A percentile compares a stretch with the other conserved stretches of the same genome.
phyloP scores from a whole-genome alignment of 2,797 vertebrate genomes.

The Chaetophractus vellerosus region DNA sequence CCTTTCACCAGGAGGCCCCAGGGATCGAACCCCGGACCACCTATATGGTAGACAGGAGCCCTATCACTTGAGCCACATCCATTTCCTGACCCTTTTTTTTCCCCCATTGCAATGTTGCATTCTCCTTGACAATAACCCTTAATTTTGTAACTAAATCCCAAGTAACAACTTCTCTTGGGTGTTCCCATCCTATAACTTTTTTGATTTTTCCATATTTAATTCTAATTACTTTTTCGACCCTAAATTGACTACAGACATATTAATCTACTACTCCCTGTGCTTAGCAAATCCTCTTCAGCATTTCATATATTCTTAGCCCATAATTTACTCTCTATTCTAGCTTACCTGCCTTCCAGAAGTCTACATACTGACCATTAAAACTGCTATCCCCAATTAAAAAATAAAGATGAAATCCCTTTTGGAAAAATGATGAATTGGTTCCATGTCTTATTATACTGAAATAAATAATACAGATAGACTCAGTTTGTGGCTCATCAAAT shows the following conservation, averaged over 20 bases:
- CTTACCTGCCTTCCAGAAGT: not conserved
- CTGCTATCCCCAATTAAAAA: not conserved
- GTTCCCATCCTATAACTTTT: slow-evolving; percentile 1
- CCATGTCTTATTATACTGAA: slow-evolving; percentile 64
- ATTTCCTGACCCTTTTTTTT: too few species aligned
- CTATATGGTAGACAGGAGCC: too few species aligned
- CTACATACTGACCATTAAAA: not conserved
- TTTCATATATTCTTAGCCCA: not conserved
- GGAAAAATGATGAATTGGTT: slow-evolving; percentile 68
- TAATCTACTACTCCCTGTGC: not conserved
- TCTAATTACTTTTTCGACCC: slow-evolving; percentile 19
- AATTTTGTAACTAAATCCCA: slow-evolving; percentile 59
- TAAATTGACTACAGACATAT: not conserved
- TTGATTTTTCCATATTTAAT: slow-evolving; percentile 40
- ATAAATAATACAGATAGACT: slow-evolving; percentile 46
- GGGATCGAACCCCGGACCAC: too few species aligned
- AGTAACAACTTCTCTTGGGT: not conserved
- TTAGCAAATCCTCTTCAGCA: not conserved
- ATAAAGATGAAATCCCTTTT: slow-evolving; percentile 41
- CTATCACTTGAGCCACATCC: too few species aligned
- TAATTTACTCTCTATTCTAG: not conserved
- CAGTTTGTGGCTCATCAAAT: slow-evolving; percentile 68
- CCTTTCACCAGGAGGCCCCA: too few species aligned
- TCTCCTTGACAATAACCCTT: slow-evolving; percentile 22
- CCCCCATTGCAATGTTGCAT: not conserved